These are phyloP conservation scores for Argynnis bischoffii DNA, from an alignment of 2,888 invertebrate species.

Conservation along the genomic window DNA sequence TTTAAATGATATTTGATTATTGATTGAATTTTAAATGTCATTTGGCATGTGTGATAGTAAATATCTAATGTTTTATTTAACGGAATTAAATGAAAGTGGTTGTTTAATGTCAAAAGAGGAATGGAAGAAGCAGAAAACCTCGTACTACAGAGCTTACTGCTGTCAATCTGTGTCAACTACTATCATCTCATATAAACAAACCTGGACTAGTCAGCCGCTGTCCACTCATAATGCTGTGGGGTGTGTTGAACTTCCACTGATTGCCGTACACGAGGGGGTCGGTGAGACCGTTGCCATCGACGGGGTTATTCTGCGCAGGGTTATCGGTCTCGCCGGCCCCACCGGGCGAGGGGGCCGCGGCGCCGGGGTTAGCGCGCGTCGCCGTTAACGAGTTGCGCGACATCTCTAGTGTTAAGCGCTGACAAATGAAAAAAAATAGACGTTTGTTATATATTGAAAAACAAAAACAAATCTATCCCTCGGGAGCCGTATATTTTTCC, in stretches of 20 bases:
- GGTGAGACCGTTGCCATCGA: constrained; percentile 61
- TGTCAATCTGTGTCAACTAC: no score
- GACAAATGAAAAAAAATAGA: constrained; percentile 33
- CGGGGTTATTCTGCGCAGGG: constrained; percentile 69
- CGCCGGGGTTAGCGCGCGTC: constrained; percentile 57
- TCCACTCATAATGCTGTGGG: constrained; percentile 51
- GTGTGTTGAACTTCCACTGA: constrained; percentile 65
- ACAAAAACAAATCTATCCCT: no score
- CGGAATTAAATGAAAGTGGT: no score
- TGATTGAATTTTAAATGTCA: no score
- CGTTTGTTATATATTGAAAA: no score
- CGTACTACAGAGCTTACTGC: no score
- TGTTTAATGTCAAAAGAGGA: no score
- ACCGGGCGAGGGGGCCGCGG: constrained; percentile 41
- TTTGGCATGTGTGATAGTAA: no score
- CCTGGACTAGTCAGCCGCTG: constrained; percentile 60
- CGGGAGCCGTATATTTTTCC: no score
- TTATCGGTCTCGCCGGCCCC: constrained; percentile 52
- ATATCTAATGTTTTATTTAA: no score
- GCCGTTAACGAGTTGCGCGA: constrained; percentile 85
- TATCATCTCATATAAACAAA: constrained; percentile 35
- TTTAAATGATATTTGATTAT: no score
- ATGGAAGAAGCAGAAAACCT: no score
- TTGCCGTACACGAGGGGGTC: constrained; percentile 57
- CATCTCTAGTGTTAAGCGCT: constrained; percentile 87